Percentiles rank a stretch among this genome's conserved stretches.
Conservation (phyloP, 2,113 vertebrate species). For the Laticauda colubrina region DNA sequence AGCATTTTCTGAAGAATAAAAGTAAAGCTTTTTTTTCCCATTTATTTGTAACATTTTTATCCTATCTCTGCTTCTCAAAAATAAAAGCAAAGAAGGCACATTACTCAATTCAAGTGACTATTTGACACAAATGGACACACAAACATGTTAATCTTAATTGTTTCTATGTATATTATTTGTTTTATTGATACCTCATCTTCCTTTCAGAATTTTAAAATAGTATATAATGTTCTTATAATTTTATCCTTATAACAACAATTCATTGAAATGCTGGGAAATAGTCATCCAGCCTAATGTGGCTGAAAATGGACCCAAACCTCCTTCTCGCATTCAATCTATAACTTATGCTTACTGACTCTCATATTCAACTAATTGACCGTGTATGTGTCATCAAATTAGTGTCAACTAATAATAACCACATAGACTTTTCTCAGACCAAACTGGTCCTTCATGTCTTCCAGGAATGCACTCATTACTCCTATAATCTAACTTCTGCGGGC, state of each 20-base stretch:
- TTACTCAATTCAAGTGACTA: neutral
- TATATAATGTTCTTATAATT: neutral
- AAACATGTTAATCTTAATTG: neutral
- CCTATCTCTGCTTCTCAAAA: neutral
- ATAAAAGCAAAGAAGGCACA: neutral
- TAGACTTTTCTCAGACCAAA: neutral
- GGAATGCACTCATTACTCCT: neutral
- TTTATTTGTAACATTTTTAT: neutral
- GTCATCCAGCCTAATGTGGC: neutral
- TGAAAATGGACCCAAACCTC: neutral
- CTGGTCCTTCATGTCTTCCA: neutral
- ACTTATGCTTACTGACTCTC: neutral
- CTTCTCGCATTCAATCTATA: neutral
- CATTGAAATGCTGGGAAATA: neutral
- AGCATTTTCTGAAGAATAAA: neutral
- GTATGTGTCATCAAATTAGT: neutral
- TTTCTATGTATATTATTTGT: neutral
- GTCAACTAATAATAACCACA: neutral
- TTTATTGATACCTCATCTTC: neutral
- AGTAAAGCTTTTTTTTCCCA: neutral
- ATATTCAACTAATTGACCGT: neutral
- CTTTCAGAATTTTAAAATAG: neutral
- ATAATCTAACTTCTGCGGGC: neutral
- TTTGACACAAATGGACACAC: neutral
- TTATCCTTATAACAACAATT: neutral